Conservation (phyloP, 2,888 invertebrate genomes). For the Scaptomyza flava region DNA sequence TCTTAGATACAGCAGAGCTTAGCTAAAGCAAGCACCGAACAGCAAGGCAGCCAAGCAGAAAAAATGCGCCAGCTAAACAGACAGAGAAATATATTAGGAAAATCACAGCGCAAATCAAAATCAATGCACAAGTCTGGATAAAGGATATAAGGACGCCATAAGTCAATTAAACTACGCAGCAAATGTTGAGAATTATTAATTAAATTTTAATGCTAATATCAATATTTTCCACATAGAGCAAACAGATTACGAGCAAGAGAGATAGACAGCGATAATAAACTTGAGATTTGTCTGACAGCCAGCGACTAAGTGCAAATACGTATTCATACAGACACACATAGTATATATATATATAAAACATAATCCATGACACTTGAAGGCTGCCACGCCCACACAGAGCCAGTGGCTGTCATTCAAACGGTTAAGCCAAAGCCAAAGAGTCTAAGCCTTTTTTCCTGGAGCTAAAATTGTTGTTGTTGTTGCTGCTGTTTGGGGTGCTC, state of each 20-base stretch:
- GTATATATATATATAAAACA: slow-evolving; percentile 71
- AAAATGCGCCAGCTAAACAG: slow-evolving; percentile 58
- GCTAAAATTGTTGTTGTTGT: slow-evolving; percentile 4
- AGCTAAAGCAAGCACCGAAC: slow-evolving; percentile 35
- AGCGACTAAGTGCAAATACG: slow-evolving; percentile 33
- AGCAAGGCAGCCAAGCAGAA: slow-evolving; percentile 67
- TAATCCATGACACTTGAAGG: slow-evolving; percentile 77
- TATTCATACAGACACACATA: slow-evolving; percentile 31
- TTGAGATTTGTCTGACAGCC: slow-evolving; percentile 20
- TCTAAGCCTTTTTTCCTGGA: slow-evolving; percentile 34
- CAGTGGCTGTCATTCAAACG: slow-evolving; percentile 45
- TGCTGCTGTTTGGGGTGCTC: slow-evolving; percentile 21
- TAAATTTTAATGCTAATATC: slow-evolving; percentile 66
- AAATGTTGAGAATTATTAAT: slow-evolving; percentile 67
- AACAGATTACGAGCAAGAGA: slow-evolving; percentile 16
- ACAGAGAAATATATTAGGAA: slow-evolving; percentile 9
- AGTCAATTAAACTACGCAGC: slow-evolving; percentile 60
- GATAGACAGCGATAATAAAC: slow-evolving; percentile 2
- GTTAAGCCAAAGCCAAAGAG: slow-evolving; percentile 45
- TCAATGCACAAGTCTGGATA: slow-evolving; percentile 44
- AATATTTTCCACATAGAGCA: slow-evolving; percentile 45
- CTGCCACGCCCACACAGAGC: slow-evolving; percentile 21
- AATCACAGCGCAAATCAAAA: slow-evolving; percentile 47
- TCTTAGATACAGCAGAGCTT: slow-evolving; percentile 49
- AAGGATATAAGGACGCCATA: slow-evolving; percentile 55